These are phyloP conservation scores for Mungos mungo DNA, from an alignment of 2,113 vertebrate genomes.

Conservation along the genomic window DNA sequence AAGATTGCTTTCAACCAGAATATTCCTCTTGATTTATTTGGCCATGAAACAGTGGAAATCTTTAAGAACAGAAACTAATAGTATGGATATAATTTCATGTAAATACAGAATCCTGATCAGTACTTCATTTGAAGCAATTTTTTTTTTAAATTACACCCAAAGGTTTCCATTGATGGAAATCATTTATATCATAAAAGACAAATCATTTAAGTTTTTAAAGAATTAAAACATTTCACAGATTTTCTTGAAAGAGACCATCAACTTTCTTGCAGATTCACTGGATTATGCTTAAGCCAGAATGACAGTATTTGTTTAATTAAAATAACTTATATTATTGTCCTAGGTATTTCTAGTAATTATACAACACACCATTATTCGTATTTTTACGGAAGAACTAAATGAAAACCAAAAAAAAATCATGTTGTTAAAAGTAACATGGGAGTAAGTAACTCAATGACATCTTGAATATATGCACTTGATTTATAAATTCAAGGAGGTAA, in stretches of 20 bases:
- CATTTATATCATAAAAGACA: not conserved
- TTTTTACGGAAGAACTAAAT: not conserved
- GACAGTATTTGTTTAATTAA: not conserved
- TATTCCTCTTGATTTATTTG: constrained; percentile 1
- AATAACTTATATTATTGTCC: not conserved
- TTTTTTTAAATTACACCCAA: not conserved
- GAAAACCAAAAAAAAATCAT: not conserved
- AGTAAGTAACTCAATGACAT: not conserved
- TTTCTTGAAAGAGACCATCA: not conserved
- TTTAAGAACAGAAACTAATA: not conserved
- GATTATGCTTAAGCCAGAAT: not conserved
- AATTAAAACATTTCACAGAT: not conserved
- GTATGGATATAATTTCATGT: not conserved
- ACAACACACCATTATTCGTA: not conserved
- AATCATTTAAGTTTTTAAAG: not conserved
- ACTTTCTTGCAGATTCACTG: not conserved
- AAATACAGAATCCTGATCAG: not conserved
- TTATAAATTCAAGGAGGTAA: not conserved
- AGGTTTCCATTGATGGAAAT: not conserved
- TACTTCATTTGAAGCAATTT: not conserved
- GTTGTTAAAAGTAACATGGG: not conserved
- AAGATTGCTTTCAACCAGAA: not conserved
- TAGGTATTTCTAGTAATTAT: not conserved
- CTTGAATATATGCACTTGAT: not conserved
- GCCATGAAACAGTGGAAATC: not conserved